Conservation (phyloP, 2,888 invertebrate species). For the Timandra comae region DNA sequence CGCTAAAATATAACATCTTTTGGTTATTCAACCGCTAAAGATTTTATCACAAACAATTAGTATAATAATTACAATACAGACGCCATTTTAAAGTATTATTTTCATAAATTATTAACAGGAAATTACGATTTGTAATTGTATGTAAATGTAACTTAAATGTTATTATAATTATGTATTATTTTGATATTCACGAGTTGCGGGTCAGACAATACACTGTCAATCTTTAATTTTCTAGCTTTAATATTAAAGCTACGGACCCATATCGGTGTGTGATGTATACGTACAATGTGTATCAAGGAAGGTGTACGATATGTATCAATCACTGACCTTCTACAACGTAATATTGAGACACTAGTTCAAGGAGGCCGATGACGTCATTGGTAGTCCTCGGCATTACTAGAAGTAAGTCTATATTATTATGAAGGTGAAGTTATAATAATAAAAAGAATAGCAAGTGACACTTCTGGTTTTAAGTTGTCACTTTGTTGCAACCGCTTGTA, state of each 20-base stretch:
- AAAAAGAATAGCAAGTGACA: slow-evolving; percentile 24
- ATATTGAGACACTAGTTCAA: too few relatives aligned
- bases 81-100: slow-evolving; percentile 12
- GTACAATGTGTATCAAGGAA: too few relatives aligned
- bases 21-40: too few relatives aligned
- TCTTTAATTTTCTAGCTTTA: too few relatives aligned
- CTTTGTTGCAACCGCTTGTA: slow-evolving; percentile 27
- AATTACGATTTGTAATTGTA: slow-evolving; percentile 18
- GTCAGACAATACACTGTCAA: slow-evolving; percentile 3
- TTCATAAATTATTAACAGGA: slow-evolving; percentile 14
- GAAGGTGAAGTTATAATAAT: slow-evolving; percentile 27
- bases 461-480: slow-evolving; percentile 23
- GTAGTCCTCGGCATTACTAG: too few relatives aligned
- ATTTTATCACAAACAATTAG: slow-evolving; percentile 7
- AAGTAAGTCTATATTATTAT: too few relatives aligned
- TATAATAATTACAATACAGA: slow-evolving; percentile 7
- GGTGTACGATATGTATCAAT: too few relatives aligned
- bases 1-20: too few relatives aligned
- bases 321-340: too few relatives aligned
- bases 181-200: not conserved
- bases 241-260: too few relatives aligned
- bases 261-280: too few relatives aligned
- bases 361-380: too few relatives aligned
- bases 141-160: slow-evolving; percentile 17
- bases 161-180: slow-evolving; percentile 8